phyloP scores from a whole-genome alignment of 2,888 invertebrate species.

The Leucozona laternaria region DNA sequence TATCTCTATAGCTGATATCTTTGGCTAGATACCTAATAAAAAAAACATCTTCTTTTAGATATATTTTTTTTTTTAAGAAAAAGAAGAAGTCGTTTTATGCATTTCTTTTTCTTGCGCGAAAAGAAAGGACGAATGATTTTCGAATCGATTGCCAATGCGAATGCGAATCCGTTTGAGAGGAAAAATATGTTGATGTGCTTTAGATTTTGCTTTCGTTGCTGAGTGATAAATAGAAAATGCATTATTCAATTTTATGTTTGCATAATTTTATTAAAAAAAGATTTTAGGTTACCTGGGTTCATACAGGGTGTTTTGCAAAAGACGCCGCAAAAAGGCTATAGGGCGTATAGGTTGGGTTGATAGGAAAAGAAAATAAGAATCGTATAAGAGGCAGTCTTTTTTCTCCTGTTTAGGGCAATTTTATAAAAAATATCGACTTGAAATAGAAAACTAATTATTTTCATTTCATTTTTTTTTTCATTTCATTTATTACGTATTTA shows the following conservation, averaged over 20 bases:
- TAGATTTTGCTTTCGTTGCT: slow-evolving; percentile 32
- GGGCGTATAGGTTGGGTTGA: too few species aligned
- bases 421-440: too few species aligned
- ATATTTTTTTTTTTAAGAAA: background rate
- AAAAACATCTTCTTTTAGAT: background rate
- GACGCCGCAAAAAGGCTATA: too few species aligned
- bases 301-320: too few species aligned
- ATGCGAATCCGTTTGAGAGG: slow-evolving; percentile 23
- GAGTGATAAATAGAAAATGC: slow-evolving; percentile 40
- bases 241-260: slow-evolving; percentile 56
- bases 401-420: too few species aligned
- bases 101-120: background rate
- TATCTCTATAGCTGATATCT: slow-evolving; percentile 44
- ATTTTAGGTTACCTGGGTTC: background rate
- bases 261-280: slow-evolving; percentile 44
- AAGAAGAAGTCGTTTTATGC: slow-evolving; percentile 21
- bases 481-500: too few species aligned
- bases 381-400: too few species aligned
- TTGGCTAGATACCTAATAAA: slow-evolving; percentile 54
- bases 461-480: too few species aligned
- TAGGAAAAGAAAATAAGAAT: too few species aligned
- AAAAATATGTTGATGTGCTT: slow-evolving; percentile 55
- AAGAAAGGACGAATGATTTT: slow-evolving; percentile 14
- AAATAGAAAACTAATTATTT: too few species aligned
- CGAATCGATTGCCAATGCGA: too few species aligned